Base-by-base conservation (phyloP, 2,888 invertebrate genomes). In the Timandra comae region DNA sequence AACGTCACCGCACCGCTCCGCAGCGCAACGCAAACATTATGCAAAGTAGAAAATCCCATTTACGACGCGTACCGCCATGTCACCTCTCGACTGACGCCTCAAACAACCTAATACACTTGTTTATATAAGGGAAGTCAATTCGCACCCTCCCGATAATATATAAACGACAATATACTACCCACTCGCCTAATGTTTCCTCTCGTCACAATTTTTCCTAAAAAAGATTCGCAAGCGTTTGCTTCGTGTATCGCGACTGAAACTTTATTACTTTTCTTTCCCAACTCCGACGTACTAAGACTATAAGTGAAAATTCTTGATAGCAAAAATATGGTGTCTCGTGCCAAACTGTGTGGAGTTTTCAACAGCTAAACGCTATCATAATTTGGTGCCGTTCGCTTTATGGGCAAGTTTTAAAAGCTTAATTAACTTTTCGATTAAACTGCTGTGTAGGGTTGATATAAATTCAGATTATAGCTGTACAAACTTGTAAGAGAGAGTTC, bases 31-130 rank as follows among this genome's bases (percentile, higher is more conserved):
- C 49, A 56, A 64, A 63, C 65, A 66, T 73, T 73, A 75, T 75
- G 75, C 60, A 74, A 73, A 75, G 64, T 70, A 69, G 60, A 63
- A 67, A 73, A 73, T 68, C 66, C 57, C 59, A 74, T 75, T 75
- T 73, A 48, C 54, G 59, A 54, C 56, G 54, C 57, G 57, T 53
- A 48, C 43, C 46, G 49, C 49, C 54, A 45, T 52, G 57, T 53
- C 52, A 36, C 47, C 52, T 49, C 50, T 39, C 52, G 35, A 41
- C 57, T 56, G 58, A 57, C 60, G 57, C 58, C 53, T 57, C 46
- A 52, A 63, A 61, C 63, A 57, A 52, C 54, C 59, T 68, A 73
- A 74, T 73, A 63, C 57, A 71, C 52, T 65, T 68, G 68, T 70
- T 71, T 71, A 69, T 66, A 56, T 57, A 56, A 48, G 53, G 55